These are phyloP conservation scores for Todiramphus saurophagus DNA, from an alignment of 2,113 vertebrate species.

Conservation along the genomic window DNA sequence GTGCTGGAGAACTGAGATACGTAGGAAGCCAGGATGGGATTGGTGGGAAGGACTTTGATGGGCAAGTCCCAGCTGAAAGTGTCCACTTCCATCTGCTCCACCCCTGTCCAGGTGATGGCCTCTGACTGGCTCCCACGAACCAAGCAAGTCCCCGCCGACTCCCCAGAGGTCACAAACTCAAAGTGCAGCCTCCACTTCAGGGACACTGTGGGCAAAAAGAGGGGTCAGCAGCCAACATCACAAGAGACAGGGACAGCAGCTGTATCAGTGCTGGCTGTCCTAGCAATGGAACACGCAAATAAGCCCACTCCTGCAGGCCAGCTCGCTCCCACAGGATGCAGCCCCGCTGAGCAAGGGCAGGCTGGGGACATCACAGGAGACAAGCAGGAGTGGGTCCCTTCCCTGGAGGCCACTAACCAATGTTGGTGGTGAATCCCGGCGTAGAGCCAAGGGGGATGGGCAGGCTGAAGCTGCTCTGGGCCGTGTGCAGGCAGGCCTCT, in stretches of 20 bases:
- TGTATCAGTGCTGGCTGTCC: neutral
- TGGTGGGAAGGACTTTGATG: constrained; percentile 95
- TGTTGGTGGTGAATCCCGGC: constrained; percentile 91
- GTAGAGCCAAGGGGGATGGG: constrained; percentile 94
- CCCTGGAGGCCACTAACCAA: constrained; percentile 76
- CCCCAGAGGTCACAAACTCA: constrained; percentile 92
- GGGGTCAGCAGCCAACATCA: neutral
- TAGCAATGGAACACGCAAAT: neutral
- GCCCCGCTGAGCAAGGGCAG: neutral
- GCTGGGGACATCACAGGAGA: neutral
- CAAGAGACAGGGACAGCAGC: neutral
- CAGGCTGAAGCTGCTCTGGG: constrained; percentile 92
- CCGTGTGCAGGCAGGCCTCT: constrained; percentile 95
- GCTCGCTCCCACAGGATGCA: neutral
- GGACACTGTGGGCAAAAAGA: constrained; percentile 43
- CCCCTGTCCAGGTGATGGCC: constrained; percentile 86
- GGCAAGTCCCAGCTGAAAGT: constrained; percentile 98
- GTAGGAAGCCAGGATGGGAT: constrained; percentile 89
- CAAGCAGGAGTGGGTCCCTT: neutral
- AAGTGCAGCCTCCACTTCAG: constrained; percentile 79
- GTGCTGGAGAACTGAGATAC: constrained; percentile 88
- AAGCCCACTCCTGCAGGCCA: neutral
- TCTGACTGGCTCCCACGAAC: constrained; percentile 86
- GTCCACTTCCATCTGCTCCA: constrained; percentile 91
- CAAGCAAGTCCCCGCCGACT: constrained; percentile 78